A percentile compares a stretch with the other conserved stretches of the same genome.
phyloP scores from a whole-genome alignment of 2,888 invertebrate genomes.

The Folsomia candida region DNA sequence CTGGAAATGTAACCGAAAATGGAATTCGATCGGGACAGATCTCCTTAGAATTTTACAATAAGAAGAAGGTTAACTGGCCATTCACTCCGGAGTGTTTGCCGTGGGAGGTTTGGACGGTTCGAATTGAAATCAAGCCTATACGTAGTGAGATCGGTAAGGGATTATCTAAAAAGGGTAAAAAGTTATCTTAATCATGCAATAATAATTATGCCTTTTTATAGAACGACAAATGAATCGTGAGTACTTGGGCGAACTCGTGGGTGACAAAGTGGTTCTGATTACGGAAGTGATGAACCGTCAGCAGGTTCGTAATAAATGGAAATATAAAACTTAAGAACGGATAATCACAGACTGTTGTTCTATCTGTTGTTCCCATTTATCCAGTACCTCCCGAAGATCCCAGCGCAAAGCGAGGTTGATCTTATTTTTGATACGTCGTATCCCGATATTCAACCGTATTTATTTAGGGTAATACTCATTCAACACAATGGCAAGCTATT shows the following conservation, averaged over 20 bases:
- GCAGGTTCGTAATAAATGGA: conserved; percentile 57
- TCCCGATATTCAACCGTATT: conserved; percentile 91
- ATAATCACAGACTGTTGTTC: not conserved
- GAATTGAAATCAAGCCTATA: conserved; percentile 81
- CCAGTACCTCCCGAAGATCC: conserved; percentile 96
- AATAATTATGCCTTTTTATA: conserved; percentile 44
- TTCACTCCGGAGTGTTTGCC: conserved; percentile 89
- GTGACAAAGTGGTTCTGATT: conserved; percentile 91
- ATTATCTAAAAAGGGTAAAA: not conserved
- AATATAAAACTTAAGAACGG: not conserved
- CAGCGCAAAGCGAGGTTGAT: conserved; percentile 85
- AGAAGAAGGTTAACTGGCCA: conserved; percentile 83
- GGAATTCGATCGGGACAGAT: conserved; percentile 65
- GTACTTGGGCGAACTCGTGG: conserved; percentile 78
- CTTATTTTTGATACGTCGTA: conserved; percentile 91
- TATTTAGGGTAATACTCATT: conserved; percentile 74
- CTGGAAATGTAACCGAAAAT: conserved; percentile 48
- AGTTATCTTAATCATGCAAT: not conserved
- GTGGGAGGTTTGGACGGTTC: conserved; percentile 98
- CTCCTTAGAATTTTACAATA: conserved; percentile 91
- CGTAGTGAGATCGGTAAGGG: conserved; percentile 70
- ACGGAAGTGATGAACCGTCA: conserved; percentile 93
- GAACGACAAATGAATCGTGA: conserved; percentile 84
- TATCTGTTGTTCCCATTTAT: no score
- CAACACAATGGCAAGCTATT: no score